Percentiles rank a stretch among this genome's conserved stretches.
These are phyloP conservation scores for Oxystoma pomonae DNA, from an alignment of 2,888 invertebrate species.

Conservation along the genomic window DNA sequence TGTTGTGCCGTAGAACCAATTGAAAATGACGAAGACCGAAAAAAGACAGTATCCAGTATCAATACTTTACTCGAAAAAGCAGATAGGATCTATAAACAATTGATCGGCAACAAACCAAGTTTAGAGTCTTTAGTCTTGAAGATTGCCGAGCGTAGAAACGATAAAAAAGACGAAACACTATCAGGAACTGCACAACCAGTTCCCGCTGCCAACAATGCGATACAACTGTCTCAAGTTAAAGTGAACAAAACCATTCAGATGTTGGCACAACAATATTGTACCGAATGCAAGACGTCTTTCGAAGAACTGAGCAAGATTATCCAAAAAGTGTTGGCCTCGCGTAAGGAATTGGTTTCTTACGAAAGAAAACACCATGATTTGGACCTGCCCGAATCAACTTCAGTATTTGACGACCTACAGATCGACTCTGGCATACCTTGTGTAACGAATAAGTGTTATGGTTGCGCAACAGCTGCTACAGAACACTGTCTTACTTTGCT, in stretches of 20 bases:
- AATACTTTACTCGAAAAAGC: conserved; percentile 90
- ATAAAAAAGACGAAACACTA: conserved; percentile 56
- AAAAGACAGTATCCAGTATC: conserved; percentile 89
- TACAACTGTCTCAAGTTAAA: conserved; percentile 46
- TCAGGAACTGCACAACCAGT: conserved; percentile 21
- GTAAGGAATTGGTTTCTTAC: conserved; percentile 86
- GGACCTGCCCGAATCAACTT: conserved; percentile 41
- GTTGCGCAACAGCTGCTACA: conserved; percentile 85
- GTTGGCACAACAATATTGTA: conserved; percentile 91
- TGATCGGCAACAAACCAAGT: conserved; percentile 85
- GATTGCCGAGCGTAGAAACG: conserved; percentile 81
- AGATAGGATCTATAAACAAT: conserved; percentile 87
- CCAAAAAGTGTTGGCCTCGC: conserved; percentile 86
- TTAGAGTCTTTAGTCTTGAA: conserved; percentile 82
- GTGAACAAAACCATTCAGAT: conserved; percentile 93
- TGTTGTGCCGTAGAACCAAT: conserved; percentile 97
- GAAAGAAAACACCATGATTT: conserved; percentile 77
- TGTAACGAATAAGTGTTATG: conserved; percentile 69
- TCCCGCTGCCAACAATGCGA: conserved; percentile 26
- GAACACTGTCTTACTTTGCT: conserved; percentile 91
- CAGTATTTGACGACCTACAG: conserved; percentile 42
- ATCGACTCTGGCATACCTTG: conserved; percentile 27
- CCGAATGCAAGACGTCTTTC: conserved; percentile 90
- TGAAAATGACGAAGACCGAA: conserved; percentile 93
- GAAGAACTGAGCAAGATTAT: conserved; percentile 90